Evolutionary conservation across 2,888 invertebrate genomes (phyloP).

Genomic region (Dolichopus griseipennis): DNA sequence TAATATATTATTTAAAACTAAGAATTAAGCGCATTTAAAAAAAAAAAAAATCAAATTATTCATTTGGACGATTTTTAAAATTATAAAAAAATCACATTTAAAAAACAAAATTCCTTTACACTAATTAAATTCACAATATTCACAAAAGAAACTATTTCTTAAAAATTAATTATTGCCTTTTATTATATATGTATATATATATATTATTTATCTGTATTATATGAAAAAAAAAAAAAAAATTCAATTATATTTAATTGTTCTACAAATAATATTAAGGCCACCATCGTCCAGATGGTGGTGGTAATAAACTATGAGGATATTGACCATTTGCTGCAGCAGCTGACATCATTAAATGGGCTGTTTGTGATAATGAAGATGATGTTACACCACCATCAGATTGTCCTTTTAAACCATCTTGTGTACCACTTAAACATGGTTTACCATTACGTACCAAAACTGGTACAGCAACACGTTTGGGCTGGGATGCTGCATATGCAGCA

Average conservation of each 20-base stretch:
- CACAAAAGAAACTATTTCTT: neutral
- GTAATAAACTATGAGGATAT: slow-evolving; percentile 27
- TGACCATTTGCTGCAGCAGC: neutral
- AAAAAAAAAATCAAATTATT: too few species aligned
- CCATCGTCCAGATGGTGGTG: slow-evolving; percentile 34
- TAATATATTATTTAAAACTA: too few species aligned
- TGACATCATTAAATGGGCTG: slow-evolving; percentile 31
- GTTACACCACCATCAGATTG: slow-evolving; percentile 46
- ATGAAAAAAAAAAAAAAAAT: neutral
- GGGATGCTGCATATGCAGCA: slow-evolving; percentile 54
- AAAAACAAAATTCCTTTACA: neutral
- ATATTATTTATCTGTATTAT: neutral
- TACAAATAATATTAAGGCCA: slow-evolving; percentile 41
- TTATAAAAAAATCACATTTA: too few species aligned
- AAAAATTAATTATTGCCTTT: neutral
- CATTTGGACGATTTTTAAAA: too few species aligned
- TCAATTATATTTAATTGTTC: slow-evolving; percentile 7
- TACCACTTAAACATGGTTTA: slow-evolving; percentile 70
- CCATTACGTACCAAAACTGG: slow-evolving; percentile 92
- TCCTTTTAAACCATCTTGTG: slow-evolving; percentile 46
- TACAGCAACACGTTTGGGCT: slow-evolving; percentile 86
- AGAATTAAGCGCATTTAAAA: too few species aligned
- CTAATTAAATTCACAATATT: neutral
- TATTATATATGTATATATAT: neutral
- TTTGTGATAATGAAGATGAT: slow-evolving; percentile 31